These are phyloP conservation scores for Volucella bombylans DNA, from an alignment of 2,888 invertebrate genomes.

Conservation along the genomic window DNA sequence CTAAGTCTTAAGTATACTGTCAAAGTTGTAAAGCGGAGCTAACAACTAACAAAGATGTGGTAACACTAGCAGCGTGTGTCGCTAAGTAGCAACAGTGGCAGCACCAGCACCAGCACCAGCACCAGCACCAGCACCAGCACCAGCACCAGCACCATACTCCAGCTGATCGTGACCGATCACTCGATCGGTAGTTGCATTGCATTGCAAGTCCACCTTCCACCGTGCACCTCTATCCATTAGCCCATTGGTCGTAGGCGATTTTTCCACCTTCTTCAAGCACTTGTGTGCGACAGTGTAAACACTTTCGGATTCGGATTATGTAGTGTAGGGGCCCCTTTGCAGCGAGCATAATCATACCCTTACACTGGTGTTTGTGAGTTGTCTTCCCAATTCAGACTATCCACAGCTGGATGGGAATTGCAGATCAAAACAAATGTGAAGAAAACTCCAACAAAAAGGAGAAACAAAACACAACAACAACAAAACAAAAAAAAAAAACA, in stretches of 20 bases:
- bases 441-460: constrained; percentile 47
- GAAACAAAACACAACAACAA: constrained; percentile 6
- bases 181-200: constrained; percentile 1
- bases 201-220: constrained; percentile 11
- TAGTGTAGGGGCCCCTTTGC: constrained; percentile 48
- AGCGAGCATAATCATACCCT: constrained; percentile 25
- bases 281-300: constrained; percentile 4
- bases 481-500: constrained; percentile 2
- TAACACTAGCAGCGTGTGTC: constrained; percentile 16
- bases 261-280: background rate
- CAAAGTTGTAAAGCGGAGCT: too few species aligned
- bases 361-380: constrained; percentile 52
- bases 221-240: background rate
- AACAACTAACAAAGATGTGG: constrained; percentile 29
- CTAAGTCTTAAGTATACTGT: too few species aligned
- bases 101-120: background rate
- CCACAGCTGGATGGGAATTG: constrained; percentile 27
- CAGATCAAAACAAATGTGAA: constrained; percentile 66
- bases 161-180: constrained; percentile 65
- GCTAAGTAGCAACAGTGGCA: background rate
- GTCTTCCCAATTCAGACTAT: constrained; percentile 49
- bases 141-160: constrained; percentile 23
- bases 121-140: background rate
- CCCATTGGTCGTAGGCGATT: background rate
- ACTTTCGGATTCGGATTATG: constrained; percentile 14